phyloP scores from a whole-genome alignment of 2,888 invertebrate species.

The Hyppa rectilinea region DNA sequence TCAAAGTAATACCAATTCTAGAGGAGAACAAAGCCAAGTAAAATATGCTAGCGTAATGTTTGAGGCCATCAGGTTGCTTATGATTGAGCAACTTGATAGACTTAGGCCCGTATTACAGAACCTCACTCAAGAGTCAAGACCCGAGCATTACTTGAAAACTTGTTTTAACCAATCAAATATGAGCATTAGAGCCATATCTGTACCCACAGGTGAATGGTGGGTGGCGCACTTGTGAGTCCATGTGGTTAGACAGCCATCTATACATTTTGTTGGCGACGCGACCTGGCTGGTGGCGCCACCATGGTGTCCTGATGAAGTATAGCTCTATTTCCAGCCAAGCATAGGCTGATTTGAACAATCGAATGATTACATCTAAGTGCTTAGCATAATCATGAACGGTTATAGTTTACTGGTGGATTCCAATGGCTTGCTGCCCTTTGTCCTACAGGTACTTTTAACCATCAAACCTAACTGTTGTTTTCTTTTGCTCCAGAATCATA shows the following conservation, averaged over 20 bases:
- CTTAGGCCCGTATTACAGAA: too few species aligned
- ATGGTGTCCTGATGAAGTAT: not conserved
- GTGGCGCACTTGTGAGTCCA: not conserved
- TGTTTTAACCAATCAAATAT: too few species aligned
- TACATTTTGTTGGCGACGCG: not conserved
- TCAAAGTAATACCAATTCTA: not conserved
- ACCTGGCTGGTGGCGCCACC: not conserved
- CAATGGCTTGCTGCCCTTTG: not conserved
- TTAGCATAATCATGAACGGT: not conserved
- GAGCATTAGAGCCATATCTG: too few species aligned
- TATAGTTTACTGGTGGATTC: not conserved
- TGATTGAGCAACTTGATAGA: not conserved
- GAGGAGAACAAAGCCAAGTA: not conserved
- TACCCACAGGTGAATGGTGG: too few species aligned
- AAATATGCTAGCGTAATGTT: not conserved
- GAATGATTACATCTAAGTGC: not conserved
- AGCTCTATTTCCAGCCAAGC: not conserved
- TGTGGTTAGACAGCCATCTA: not conserved
- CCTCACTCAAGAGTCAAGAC: too few species aligned
- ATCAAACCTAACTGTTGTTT: not conserved
- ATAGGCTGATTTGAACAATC: not conserved
- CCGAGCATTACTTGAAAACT: too few species aligned
- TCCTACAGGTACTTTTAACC: not conserved
- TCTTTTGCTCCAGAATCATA: constrained; percentile 94
- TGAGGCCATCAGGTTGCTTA: not conserved